These are phyloP conservation scores for Polydrusus tereticollis DNA, from an alignment of 2,888 invertebrate species.

Conservation along the genomic window DNA sequence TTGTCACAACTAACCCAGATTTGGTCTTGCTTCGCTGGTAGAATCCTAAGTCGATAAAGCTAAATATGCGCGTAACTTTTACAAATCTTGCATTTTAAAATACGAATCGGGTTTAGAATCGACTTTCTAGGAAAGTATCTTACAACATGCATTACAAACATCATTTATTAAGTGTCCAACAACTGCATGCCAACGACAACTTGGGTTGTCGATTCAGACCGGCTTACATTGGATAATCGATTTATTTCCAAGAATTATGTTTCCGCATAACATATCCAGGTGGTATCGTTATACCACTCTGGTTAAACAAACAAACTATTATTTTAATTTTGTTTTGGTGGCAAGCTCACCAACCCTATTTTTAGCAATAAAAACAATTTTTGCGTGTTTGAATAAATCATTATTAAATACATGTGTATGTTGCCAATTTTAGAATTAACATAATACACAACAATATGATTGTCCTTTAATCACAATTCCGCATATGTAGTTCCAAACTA, in stretches of 20 bases:
- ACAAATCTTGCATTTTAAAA: slow-evolving; percentile 35
- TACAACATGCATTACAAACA: slow-evolving; percentile 1
- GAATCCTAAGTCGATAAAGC: slow-evolving; percentile 18
- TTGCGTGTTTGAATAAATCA: no score
- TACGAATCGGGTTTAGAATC: slow-evolving; percentile 18
- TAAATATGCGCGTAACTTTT: slow-evolving; percentile 18
- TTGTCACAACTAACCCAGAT: slow-evolving; percentile 36
- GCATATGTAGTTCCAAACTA: not conserved
- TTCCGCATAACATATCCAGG: no score
- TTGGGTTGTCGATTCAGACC: not conserved
- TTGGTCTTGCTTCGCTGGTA: slow-evolving; percentile 19
- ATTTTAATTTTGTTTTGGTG: no score
- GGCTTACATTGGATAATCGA: not conserved
- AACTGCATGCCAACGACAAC: not conserved
- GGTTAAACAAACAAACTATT: no score
- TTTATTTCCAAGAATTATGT: no score
- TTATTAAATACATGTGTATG: no score
- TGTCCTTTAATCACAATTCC: no score
- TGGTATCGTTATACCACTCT: no score
- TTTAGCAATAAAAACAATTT: no score
- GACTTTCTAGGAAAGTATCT: slow-evolving; percentile 24
- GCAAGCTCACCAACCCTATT: no score
- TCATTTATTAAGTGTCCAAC: not conserved
- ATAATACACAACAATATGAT: no score
- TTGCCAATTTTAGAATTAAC: no score